These are phyloP conservation scores for Microtus richardsoni DNA, from an alignment of 2,113 vertebrate species.

Conservation along the genomic window DNA sequence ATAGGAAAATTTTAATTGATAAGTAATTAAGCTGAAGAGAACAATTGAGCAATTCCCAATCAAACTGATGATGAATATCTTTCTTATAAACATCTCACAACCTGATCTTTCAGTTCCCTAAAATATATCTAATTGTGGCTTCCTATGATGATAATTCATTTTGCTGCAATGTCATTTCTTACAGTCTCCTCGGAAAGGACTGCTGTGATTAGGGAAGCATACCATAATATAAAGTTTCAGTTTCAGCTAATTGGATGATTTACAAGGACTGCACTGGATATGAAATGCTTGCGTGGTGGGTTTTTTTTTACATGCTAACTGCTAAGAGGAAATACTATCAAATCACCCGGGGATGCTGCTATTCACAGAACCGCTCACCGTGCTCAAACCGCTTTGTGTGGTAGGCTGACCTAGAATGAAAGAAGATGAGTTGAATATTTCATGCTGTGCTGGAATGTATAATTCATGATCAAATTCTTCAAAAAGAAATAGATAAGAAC, in stretches of 20 bases:
- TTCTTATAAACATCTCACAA: neutral
- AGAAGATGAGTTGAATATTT: constrained; percentile 85
- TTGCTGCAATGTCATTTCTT: constrained; percentile 26
- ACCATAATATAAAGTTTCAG: constrained; percentile 41
- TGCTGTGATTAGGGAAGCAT: constrained; percentile 51
- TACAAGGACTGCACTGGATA: neutral
- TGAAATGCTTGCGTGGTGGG: constrained; percentile 27
- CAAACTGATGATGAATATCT: neutral
- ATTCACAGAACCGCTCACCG: neutral
- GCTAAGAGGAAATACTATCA: constrained; percentile 28
- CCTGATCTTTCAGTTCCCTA: neutral
- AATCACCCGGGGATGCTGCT: neutral
- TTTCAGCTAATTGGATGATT: constrained; percentile 60
- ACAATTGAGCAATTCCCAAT: neutral
- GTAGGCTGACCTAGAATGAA: constrained; percentile 79
- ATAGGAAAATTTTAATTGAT: neutral
- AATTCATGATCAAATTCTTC: constrained; percentile 85
- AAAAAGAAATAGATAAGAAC: constrained; percentile 83
- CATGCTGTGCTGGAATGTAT: constrained; percentile 83
- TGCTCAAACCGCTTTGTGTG: constrained; percentile 74
- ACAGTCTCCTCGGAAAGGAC: neutral
- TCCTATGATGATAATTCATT: constrained; percentile 5
- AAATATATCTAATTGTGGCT: neutral
- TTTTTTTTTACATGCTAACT: constrained; percentile 53
- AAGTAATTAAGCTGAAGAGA: neutral